Conservation (phyloP, 2,113 vertebrate genomes). For the Smithornis capensis region DNA sequence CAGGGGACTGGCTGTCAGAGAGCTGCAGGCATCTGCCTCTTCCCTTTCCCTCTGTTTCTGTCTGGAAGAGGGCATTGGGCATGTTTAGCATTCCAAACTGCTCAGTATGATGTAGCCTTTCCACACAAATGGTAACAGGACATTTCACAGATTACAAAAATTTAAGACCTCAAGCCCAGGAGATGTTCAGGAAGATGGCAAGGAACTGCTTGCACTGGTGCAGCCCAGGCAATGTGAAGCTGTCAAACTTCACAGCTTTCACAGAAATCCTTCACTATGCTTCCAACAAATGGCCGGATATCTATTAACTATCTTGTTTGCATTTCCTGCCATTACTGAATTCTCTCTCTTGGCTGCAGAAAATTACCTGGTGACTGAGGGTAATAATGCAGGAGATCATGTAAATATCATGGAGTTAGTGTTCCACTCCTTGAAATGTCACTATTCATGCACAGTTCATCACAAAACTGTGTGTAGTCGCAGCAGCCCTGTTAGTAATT, state of each 20-base stretch:
- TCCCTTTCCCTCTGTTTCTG: not conserved
- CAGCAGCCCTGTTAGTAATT: not conserved
- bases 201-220: not conserved
- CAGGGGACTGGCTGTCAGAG: slow-evolving; percentile 20
- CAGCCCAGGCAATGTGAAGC: not conserved
- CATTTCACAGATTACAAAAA: not conserved
- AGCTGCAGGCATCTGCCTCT: not conserved
- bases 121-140: not conserved
- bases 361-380: fast-evolving
- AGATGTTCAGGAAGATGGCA: not conserved
- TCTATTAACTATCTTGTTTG: not conserved
- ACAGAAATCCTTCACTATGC: not conserved
- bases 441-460: not conserved
- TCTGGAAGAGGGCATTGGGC: not conserved
- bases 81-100: not conserved
- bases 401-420: not conserved
- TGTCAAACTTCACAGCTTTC: not conserved
- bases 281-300: not conserved
- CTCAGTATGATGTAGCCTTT: not conserved
- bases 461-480: not conserved
- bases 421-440: not conserved
- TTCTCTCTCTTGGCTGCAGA: not conserved
- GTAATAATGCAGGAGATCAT: not conserved
- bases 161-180: not conserved
- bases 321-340: not conserved